Evolutionary conservation across 2,113 vertebrate species (phyloP), one percentile per base, ranked within the genome.

Genomic region (Chinchilla lanigera): DNA sequence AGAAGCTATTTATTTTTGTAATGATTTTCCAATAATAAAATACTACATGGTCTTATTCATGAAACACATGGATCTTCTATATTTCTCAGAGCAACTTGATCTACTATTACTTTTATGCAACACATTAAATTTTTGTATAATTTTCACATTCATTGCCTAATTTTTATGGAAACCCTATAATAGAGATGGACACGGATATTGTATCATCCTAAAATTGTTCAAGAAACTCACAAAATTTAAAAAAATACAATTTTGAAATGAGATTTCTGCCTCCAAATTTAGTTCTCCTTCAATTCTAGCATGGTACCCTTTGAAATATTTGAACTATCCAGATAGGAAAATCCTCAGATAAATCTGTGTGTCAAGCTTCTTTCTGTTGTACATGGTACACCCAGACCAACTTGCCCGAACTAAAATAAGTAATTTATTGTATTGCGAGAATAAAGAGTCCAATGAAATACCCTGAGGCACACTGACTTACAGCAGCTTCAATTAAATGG

Each of bases 271-370:
- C 41, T 69, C 73, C 1, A 92, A 24, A 93, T 93, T 95, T 77
- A 78, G 28, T 82, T 90, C 16, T 65, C 60, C 3, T 87, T 93
- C 35, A 93, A 14, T 86, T 94, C 20, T 89, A 83, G 80, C 24
- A 89, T 50, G 33, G 28, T 52, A 13, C 4, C 30, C 30, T 87
- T 67, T 90, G 38, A 50, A 86, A 82, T 35, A 83, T 65, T 60
- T 94, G 41, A 97, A 83, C 61, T 89, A 24, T 50, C n/a, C 73
- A 69, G 50, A 92, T 90, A 80, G n/a, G n/a, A 54, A 92, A 93
- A 92, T 52, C 33, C 35, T 93, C 26, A 28, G 63, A 58, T 87
- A 7, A 90, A 41, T 88, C 11, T 56, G 22, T 85, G 83, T 71
- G 10, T 54, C 44, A 89, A 54, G 13, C 1, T 0, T 73, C 22